phyloP scores from a whole-genome alignment of 2,888 invertebrate genomes.

The Trisateles emortualis region DNA sequence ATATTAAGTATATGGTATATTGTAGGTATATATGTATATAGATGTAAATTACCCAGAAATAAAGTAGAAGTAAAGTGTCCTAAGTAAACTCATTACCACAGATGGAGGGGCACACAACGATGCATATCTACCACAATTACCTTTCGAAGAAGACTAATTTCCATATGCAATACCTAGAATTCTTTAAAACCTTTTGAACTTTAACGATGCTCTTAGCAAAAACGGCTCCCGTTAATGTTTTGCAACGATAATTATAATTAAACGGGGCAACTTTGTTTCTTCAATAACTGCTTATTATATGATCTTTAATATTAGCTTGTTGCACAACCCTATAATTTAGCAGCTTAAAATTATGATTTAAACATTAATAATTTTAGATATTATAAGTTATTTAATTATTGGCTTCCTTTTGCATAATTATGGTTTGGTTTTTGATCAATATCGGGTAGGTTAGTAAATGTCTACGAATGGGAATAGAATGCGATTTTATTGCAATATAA shows the following conservation, averaged over 20 bases:
- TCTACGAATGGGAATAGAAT: too few species aligned
- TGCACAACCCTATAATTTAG: slow-evolving; percentile 65
- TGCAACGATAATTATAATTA: slow-evolving; percentile 56
- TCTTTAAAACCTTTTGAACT: slow-evolving; percentile 26
- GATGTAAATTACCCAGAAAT: too few species aligned
- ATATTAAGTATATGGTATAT: too few species aligned
- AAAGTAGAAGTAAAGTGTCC: too few species aligned
- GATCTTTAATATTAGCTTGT: slow-evolving; percentile 61
- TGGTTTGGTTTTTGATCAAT: slow-evolving; percentile 15
- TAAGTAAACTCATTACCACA: too few species aligned
- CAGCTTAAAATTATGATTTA: slow-evolving; percentile 62
- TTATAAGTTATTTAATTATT: slow-evolving; percentile 46
- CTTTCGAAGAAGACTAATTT: neutral
- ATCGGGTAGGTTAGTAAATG: neutral
- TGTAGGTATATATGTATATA: too few species aligned
- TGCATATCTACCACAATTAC: neutral
- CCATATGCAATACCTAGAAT: slow-evolving; percentile 16
- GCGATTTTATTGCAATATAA: too few species aligned
- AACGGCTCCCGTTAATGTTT: slow-evolving; percentile 67
- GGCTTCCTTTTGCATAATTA: slow-evolving; percentile 42
- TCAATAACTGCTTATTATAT: slow-evolving; percentile 66
- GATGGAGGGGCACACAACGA: neutral
- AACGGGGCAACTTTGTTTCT: slow-evolving; percentile 65
- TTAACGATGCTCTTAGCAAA: slow-evolving; percentile 37
- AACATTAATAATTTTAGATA: slow-evolving; percentile 53